These are phyloP conservation scores for Adineta ricciae DNA, from an alignment of 2,888 invertebrate genomes.

Conservation along the genomic window DNA sequence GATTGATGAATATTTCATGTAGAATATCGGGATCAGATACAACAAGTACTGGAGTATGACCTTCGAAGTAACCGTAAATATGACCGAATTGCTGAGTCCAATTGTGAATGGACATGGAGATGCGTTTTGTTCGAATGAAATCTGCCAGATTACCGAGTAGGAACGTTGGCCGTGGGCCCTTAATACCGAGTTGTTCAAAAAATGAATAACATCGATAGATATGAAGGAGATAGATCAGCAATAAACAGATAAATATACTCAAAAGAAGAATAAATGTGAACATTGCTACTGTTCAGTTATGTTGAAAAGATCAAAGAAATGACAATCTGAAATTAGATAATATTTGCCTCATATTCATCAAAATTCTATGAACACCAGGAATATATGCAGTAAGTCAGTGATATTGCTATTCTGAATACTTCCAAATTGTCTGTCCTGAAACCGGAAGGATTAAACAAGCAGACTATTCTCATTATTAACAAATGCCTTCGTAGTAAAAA, in stretches of 20 bases:
- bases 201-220: neutral
- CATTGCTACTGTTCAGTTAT: neutral
- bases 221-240: neutral
- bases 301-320: too few relatives aligned
- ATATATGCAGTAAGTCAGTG: too few relatives aligned
- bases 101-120: conserved; percentile 19
- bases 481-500: too few relatives aligned
- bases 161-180: conserved; percentile 28
- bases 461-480: too few relatives aligned
- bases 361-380: too few relatives aligned
- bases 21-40: conserved; percentile 23
- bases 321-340: too few relatives aligned
- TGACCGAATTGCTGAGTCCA: conserved; percentile 23
- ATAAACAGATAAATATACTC: neutral
- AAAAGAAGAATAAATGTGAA: neutral
- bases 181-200: conserved; percentile 1
- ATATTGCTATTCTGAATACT: too few relatives aligned
- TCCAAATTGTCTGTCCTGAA: too few relatives aligned
- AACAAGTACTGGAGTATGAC: conserved; percentile 25
- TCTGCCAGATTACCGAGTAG: conserved; percentile 28
- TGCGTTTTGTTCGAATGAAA: conserved; percentile 4
- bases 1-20: conserved; percentile 25
- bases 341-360: too few relatives aligned
- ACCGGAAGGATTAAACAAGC: too few relatives aligned
- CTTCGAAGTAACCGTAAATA: conserved; percentile 30